Evolutionary conservation across 2,797 vertebrate genomes (phyloP).

Genomic region (Thamnophis elegans): DNA sequence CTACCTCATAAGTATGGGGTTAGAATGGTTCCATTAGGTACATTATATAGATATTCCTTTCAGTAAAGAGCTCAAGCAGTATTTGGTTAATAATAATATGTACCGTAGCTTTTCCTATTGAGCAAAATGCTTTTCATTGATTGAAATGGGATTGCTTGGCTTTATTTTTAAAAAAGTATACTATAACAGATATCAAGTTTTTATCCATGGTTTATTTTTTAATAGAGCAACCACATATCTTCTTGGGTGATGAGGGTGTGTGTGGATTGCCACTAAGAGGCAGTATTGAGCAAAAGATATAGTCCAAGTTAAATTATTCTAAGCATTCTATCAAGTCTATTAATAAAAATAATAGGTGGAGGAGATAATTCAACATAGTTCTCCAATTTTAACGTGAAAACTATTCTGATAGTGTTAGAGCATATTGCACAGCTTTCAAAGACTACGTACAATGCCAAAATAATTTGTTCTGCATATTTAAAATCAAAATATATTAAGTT

Average conservation of each 20-base stretch:
- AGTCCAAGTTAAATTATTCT: not conserved
- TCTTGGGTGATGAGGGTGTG: conserved; percentile 4
- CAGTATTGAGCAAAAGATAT: conserved; percentile 63
- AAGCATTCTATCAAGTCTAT: not conserved
- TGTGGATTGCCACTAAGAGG: conserved; percentile 75
- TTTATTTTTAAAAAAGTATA: not conserved
- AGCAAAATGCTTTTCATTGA: not conserved
- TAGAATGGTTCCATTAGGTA: conserved; percentile 4
- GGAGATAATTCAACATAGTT: not conserved
- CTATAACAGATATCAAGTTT: not conserved
- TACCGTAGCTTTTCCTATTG: not conserved
- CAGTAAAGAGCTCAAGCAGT: conserved; percentile 17
- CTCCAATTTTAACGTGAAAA: not conserved
- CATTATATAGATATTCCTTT: conserved; percentile 11
- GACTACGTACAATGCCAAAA: not conserved
- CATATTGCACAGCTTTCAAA: not conserved
- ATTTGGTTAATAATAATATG: not conserved
- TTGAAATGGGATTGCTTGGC: not conserved
- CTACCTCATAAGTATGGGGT: conserved; percentile 33
- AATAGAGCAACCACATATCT: conserved; percentile 5
- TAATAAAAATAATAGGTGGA: not conserved
- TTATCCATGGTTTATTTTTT: not conserved
- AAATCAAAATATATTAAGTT: conserved; percentile 24
- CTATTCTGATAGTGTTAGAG: conserved; percentile 10
- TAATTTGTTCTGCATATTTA: not conserved